A percentile compares a stretch with the other conserved stretches of the same genome.
phyloP scores from a whole-genome alignment of 2,113 vertebrate species.

The Fregetta grallaria region DNA sequence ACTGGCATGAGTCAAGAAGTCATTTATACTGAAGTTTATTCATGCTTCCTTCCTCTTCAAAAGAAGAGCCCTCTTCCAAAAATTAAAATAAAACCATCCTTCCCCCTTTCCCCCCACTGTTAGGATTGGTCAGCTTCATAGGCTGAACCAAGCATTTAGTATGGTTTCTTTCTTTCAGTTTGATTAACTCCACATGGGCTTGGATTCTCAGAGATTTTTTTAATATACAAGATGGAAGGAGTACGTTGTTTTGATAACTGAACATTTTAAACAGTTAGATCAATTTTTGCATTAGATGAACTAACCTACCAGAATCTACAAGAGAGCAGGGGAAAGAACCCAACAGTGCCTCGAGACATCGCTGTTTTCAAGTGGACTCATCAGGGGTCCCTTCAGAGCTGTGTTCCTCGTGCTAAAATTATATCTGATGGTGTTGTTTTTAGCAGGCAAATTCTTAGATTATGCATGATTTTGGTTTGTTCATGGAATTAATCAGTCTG shows the following conservation, averaged over 20 bases:
- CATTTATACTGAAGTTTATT: background rate
- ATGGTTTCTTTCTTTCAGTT: background rate
- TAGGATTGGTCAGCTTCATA: background rate
- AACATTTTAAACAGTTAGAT: background rate
- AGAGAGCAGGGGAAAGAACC: background rate
- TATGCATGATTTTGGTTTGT: background rate
- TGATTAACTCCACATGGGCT: background rate
- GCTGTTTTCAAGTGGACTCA: conserved; percentile 24
- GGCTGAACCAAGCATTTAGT: background rate
- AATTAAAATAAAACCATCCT: background rate
- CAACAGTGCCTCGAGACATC: background rate
- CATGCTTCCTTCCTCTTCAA: background rate
- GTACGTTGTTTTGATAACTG: background rate
- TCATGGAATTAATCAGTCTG: conserved; percentile 2
- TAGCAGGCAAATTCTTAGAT: conserved; percentile 8
- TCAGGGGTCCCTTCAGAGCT: background rate
- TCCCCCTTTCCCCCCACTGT: background rate
- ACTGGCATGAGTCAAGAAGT: background rate
- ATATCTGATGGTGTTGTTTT: background rate
- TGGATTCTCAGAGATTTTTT: background rate
- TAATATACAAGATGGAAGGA: background rate
- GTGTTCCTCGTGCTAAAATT: conserved; percentile 5
- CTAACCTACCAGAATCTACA: background rate
- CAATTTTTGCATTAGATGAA: background rate
- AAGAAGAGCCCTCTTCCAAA: background rate